Percentiles rank a stretch among this genome's conserved stretches.
Evolutionary conservation across 2,888 invertebrate genomes (phyloP).

Genomic region (Gryllus longicercus): DNA sequence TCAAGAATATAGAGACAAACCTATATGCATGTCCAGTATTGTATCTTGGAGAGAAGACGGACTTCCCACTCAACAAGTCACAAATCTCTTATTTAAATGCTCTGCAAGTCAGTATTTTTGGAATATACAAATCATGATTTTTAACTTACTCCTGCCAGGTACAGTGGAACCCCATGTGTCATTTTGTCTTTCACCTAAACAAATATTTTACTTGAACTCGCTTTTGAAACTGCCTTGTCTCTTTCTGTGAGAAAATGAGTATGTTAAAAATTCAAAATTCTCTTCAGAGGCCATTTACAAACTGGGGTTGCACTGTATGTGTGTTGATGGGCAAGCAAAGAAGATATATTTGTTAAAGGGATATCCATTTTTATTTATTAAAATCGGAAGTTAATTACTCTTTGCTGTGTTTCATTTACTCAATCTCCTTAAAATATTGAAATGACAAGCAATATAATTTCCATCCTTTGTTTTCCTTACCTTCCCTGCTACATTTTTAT

Average conservation of each 20-base stretch:
- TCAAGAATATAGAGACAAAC: no score
- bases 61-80: conserved; percentile 2
- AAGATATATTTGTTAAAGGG: conserved; percentile 2
- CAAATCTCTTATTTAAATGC: conserved; percentile 6
- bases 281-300: background rate
- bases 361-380: conserved; percentile 7
- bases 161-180: background rate
- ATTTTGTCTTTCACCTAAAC: background rate
- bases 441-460: background rate
- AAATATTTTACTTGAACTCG: background rate
- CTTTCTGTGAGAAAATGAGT: no score
- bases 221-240: no score
- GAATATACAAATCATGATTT: background rate
- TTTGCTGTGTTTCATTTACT: background rate
- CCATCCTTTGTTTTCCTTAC: background rate
- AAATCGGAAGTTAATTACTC: conserved; percentile 11
- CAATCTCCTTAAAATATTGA: background rate
- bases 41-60: conserved; percentile 8
- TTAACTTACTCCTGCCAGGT: conserved; percentile 17
- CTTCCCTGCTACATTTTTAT: background rate
- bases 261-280: no score
- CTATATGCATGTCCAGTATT: background rate
- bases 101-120: conserved; percentile 17
- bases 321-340: conserved; percentile 4
- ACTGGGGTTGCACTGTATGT: conserved; percentile 6